These are phyloP conservation scores for Drosophila azteca DNA, from an alignment of 1,140 invertebrate genomes.

Conservation along the genomic window DNA sequence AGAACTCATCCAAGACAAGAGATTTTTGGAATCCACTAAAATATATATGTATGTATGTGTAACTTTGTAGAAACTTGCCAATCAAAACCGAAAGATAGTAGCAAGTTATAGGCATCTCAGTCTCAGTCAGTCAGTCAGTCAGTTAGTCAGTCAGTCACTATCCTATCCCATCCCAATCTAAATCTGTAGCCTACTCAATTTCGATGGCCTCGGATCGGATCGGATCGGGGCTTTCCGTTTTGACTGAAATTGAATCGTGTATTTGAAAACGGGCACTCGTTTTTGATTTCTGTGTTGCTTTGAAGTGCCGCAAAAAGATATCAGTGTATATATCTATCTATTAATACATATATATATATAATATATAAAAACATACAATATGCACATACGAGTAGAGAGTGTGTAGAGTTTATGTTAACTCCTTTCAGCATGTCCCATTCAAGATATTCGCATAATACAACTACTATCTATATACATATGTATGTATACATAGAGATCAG, in stretches of 20 bases:
- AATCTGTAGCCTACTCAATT: slow-evolving; percentile 20
- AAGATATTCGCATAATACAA: slow-evolving; percentile 36
- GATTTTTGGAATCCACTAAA: slow-evolving; percentile 30
- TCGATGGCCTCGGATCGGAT: neutral
- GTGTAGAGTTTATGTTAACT: slow-evolving; percentile 32
- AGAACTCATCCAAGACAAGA: slow-evolving; percentile 17
- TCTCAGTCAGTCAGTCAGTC: neutral
- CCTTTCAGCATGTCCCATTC: slow-evolving; percentile 19
- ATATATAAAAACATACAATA: slow-evolving; percentile 8
- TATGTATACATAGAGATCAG: slow-evolving; percentile 20
- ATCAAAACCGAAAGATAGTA: slow-evolving; percentile 25
- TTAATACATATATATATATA: slow-evolving; percentile 35
- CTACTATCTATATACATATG: slow-evolving; percentile 22
- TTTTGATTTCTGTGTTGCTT: slow-evolving; percentile 7
- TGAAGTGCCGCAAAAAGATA: slow-evolving; percentile 48
- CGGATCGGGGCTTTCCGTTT: slow-evolving; percentile 35
- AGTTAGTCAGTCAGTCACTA: too few relatives aligned
- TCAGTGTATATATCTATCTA: slow-evolving; percentile 61
- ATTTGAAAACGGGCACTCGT: slow-evolving; percentile 11
- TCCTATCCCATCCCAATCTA: slow-evolving; percentile 11
- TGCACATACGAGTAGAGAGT: slow-evolving; percentile 11
- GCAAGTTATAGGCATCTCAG: slow-evolving; percentile 14
- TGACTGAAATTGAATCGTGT: slow-evolving; percentile 48
- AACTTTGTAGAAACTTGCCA: slow-evolving; percentile 16
- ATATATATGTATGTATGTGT: slow-evolving; percentile 25